Evolutionary conservation across 2,113 vertebrate species (phyloP), one percentile per base, ranked within the genome.

Genomic region (Corythoichthys intestinalis): DNA sequence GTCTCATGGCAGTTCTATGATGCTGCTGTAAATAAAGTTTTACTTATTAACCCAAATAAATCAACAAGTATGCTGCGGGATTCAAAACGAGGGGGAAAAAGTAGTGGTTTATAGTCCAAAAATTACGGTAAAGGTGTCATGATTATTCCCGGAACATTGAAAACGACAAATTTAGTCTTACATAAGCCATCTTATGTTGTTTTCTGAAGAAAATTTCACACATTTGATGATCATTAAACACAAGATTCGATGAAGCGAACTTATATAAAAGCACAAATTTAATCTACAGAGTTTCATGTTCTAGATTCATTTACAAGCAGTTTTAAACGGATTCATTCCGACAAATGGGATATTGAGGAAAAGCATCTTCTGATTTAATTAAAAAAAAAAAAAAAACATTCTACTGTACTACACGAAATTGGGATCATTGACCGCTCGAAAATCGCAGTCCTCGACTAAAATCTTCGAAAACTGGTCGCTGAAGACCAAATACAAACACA

Each of bases 401-500:
- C 20, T 11, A 7, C 39, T 44, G 39, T 44, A 44, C 39, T 20
- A 44, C 38, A 62, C 5, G 37, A 39, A 39, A 62, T 17, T 17
- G 35, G 35, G 14, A 59, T 39, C 35, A 17, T 57, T 13, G 13
- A 41, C 8, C 64, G 71, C 46, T 70, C 65, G 62, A 66, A 41
- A 70, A 66, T 48, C 72, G 68, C 63, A 49, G 47, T 65, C 46
- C 10, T 61, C 34, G 15, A 11, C 54, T 66, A 14, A 3, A 61
- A 28, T 62, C 13, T 15, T 14, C 66, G 28, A 70, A 67, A 53
- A 0, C 9, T 67, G 63, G 37, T 68, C 54, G 41, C 53, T 50
- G 34, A 54, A 74, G 71, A 75, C 72, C 37, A 47, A 65, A 75
- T 57, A 77, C 71, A 66, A 58, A 85, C 61, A 77, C 53, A 70